Base-by-base conservation (phyloP, 2,797 vertebrate genomes). In the Karalla daura region DNA sequence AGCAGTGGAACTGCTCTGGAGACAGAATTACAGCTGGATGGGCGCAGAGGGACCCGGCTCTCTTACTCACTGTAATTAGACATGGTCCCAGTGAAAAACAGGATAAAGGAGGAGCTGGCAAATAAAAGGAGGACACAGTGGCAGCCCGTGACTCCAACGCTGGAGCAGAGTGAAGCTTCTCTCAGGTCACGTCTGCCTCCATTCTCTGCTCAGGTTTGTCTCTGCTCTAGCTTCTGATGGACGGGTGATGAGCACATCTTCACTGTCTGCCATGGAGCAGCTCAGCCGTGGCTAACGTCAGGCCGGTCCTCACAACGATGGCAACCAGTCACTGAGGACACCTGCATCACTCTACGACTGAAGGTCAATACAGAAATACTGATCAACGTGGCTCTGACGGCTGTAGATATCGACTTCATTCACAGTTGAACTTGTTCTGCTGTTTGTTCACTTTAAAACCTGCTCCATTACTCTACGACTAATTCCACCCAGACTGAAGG, bases 1-100 rank as follows among this genome's bases (percentile, higher is more conserved):
- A 28, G 7, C 33, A 21, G 36, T 14, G 12, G 36, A 30, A 9
- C 23, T 23, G 24, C 58, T 45, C 23, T 8, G 56, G 65, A 54
- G 66, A 56, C 24, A 23, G 27, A 74, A 30, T 54, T 27, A 52
- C 63, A 46, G 24, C 33, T 63, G 44, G 61, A 44, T 14, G 23
- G 47, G 23, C 40, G n/a, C 20, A 33, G 47, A 61, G n/a, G n/a
- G n/a, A n/a, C n/a, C n/a, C n/a, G n/a, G n/a, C n/a, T n/a, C n/a
- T n/a, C n/a, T n/a, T n/a, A n/a, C n/a, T n/a, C n/a, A 43, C n/a
- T 35, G 18, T 36, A 68, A 53, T 59, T 39, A 67, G 56, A 39
- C 20, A 63, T n/a, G 7, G 58, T 24, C 28, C 21, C 5, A 35
- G 11, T 50, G 18, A 30, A 40, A 62, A 45, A 27, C 15, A 54